Conservation (phyloP, 2,797 vertebrate genomes). For the Microtus californicus region DNA sequence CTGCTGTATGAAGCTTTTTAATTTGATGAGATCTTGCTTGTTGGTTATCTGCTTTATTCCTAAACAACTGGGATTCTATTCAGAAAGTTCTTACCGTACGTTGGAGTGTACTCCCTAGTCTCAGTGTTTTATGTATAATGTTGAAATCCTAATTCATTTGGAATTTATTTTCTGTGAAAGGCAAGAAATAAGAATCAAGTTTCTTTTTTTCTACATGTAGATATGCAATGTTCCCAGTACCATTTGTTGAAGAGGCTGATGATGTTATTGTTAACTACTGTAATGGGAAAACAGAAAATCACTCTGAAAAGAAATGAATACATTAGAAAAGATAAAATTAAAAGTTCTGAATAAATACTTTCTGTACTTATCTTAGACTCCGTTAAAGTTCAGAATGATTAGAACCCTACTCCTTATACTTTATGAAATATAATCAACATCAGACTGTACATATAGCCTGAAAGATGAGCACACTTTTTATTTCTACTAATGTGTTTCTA, state of each 20-base stretch:
- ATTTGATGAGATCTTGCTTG: background rate
- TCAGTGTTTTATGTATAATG: background rate
- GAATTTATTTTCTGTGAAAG: background rate
- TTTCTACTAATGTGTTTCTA: background rate
- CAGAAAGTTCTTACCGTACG: background rate
- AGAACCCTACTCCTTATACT: background rate
- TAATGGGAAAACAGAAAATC: background rate
- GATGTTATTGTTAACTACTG: background rate
- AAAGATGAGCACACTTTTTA: constrained; percentile 12
- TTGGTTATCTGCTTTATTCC: background rate
- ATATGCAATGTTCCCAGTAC: background rate
- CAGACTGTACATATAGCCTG: background rate
- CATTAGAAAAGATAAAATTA: background rate
- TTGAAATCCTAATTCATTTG: background rate
- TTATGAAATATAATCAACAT: background rate
- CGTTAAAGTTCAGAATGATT: constrained; percentile 33
- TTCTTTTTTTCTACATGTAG: background rate
- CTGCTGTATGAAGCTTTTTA: background rate
- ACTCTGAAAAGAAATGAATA: background rate
- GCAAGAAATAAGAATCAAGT: background rate
- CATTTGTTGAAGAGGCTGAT: background rate
- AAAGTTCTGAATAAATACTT: constrained; percentile 24
- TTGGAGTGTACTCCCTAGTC: background rate
- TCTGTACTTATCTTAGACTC: background rate
- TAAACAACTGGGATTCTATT: background rate